These are phyloP conservation scores for Pogoniulus pusillus DNA, from an alignment of 2,797 vertebrate genomes.

Conservation along the genomic window DNA sequence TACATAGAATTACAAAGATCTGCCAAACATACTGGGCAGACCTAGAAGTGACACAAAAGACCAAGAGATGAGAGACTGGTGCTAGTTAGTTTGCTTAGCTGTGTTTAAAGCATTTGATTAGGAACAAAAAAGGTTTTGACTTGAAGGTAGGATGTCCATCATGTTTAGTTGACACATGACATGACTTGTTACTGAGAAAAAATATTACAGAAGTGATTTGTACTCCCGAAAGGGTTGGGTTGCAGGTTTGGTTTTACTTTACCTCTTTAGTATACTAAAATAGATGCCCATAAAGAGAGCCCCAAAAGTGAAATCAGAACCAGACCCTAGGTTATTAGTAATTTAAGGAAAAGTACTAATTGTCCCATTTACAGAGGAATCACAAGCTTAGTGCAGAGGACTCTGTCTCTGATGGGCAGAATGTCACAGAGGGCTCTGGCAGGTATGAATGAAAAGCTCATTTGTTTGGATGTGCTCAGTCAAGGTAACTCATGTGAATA, in stretches of 20 bases:
- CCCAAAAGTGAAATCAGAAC: background rate
- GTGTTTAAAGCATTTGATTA: background rate
- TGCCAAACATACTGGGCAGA: background rate
- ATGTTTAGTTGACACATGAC: background rate
- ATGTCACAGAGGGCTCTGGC: background rate
- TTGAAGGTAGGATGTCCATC: background rate
- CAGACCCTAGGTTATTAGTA: background rate
- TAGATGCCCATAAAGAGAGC: background rate
- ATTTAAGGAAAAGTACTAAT: background rate
- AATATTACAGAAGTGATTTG: background rate
- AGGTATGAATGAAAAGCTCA: background rate
- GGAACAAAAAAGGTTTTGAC: background rate
- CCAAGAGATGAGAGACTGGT: no score
- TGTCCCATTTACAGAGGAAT: background rate
- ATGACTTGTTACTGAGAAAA: background rate
- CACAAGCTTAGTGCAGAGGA: background rate
- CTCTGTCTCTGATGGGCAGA: background rate
- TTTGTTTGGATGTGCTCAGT: background rate
- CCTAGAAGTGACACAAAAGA: background rate
- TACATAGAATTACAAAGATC: background rate
- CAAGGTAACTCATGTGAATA: background rate
- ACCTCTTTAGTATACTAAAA: background rate
- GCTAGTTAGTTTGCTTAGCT: background rate
- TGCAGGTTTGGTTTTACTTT: background rate
- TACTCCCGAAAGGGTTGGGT: background rate